phyloP scores from a whole-genome alignment of 2,888 invertebrate genomes.

The Loripinus fragilis region DNA sequence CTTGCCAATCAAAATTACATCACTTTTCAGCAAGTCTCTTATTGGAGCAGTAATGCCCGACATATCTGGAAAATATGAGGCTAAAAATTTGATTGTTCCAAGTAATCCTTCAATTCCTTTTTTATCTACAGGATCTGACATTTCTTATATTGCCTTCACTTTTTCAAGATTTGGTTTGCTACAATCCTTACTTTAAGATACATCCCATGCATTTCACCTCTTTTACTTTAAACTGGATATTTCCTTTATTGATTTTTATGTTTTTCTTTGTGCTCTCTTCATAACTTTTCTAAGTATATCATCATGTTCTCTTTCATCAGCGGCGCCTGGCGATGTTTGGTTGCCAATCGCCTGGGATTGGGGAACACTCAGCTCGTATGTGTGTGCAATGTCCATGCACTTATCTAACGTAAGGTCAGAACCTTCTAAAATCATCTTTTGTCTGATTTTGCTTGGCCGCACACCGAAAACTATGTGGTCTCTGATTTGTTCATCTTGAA shows the following conservation, averaged over 20 bases:
- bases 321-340: too few species aligned
- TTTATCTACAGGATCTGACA: conserved; percentile 21
- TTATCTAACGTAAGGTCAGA: too few species aligned
- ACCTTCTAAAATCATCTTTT: too few species aligned
- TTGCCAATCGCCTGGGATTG: too few species aligned
- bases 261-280: conserved; percentile 39
- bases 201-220: conserved; percentile 57
- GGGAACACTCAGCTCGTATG: too few species aligned
- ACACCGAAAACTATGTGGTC: too few species aligned
- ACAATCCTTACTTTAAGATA: conserved; percentile 30
- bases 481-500: too few species aligned
- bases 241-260: conserved; percentile 52
- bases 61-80: conserved; percentile 38
- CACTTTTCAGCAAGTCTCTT: conserved; percentile 26
- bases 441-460: too few species aligned
- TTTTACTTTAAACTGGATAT: conserved; percentile 37
- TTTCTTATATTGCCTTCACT: conserved; percentile 31
- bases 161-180: conserved; percentile 34
- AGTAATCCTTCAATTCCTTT: conserved; percentile 38
- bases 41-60: too few species aligned
- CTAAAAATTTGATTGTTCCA: conserved; percentile 39
- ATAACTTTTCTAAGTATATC: conserved; percentile 47
- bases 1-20: conserved; percentile 25
- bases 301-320: conserved; percentile 52
- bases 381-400: too few species aligned